A percentile compares a stretch with the other conserved stretches of the same genome.
Evolutionary conservation across 2,888 invertebrate genomes (phyloP).

Genomic region (Tetramorium bicarinatum): DNA sequence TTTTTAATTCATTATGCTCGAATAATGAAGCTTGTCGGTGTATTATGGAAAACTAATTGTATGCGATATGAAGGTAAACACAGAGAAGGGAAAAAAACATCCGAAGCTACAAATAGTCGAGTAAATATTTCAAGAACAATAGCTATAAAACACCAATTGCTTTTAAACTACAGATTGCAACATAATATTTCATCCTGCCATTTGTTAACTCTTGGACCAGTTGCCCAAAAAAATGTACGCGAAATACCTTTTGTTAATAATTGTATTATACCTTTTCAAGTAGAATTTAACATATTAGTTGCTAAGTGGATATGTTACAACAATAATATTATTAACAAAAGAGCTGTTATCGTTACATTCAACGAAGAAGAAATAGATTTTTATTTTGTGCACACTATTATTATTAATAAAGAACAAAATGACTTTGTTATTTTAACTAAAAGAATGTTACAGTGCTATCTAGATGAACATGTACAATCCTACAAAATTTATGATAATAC

Average conservation of each 20-base stretch:
- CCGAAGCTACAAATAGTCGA: neutral
- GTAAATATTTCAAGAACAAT: neutral
- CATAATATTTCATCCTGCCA: neutral
- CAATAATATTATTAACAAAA: neutral
- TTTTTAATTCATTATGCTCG: neutral
- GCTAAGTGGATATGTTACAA: neutral
- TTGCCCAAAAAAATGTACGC: neutral
- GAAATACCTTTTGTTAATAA: slow-evolving; percentile 1
- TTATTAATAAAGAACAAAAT: slow-evolving; percentile 4
- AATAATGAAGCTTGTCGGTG: slow-evolving; percentile 1
- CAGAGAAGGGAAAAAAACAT: neutral
- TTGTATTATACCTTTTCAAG: neutral
- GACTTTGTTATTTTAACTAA: slow-evolving; percentile 4
- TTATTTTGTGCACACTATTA: slow-evolving; percentile 7
- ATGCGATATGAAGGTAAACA: neutral
- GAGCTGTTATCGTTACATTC: neutral
- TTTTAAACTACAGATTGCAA: neutral
- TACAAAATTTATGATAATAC: slow-evolving; percentile 7
- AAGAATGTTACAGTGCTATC: neutral
- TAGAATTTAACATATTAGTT: neutral
- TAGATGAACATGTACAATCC: slow-evolving; percentile 4
- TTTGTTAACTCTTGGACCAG: neutral
- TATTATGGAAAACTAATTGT: slow-evolving; percentile 1
- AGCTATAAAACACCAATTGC: neutral
- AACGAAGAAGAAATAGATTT: neutral